These are phyloP conservation scores for Andinoacara biseriatus DNA, from an alignment of 2,113 vertebrate species.

Conservation along the genomic window DNA sequence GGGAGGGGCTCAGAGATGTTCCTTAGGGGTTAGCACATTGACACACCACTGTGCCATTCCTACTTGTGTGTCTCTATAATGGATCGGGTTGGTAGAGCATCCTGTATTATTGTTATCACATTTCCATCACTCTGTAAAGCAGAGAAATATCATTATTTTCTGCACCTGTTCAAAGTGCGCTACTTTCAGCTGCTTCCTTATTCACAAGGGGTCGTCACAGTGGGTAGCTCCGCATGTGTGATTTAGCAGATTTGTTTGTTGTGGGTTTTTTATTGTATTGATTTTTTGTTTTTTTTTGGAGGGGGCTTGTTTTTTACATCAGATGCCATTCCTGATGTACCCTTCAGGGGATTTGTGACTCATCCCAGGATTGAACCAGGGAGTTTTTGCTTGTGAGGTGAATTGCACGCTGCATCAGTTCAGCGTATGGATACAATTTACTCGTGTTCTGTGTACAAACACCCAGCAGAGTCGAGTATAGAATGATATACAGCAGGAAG, in stretches of 20 bases:
- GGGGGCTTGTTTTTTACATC: too few relatives aligned
- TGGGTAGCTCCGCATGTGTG: not conserved
- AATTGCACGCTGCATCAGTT: not conserved
- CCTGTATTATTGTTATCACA: conserved; percentile 12
- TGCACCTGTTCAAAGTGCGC: not conserved
- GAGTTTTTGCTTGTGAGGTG: not conserved
- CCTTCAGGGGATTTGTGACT: not conserved
- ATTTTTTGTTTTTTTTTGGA: too few relatives aligned
- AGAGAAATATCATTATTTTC: conserved; percentile 4
- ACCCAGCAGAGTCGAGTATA: not conserved
- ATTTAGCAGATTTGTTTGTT: not conserved
- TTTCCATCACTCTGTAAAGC: conserved; percentile 34
- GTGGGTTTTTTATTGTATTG: not conserved
- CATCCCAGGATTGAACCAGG: too few relatives aligned
- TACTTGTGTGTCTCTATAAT: not conserved
- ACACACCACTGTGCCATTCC: conserved; percentile 2
- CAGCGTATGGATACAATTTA: not conserved
- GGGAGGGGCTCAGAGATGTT: conserved; percentile 3
- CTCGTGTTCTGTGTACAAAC: conserved; percentile 2
- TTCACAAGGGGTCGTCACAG: too few relatives aligned
- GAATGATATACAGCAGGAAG: not conserved
- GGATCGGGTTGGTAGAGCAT: not conserved
- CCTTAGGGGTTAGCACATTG: conserved; percentile 23
- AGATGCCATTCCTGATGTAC: not conserved
- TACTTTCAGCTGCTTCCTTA: too few relatives aligned